Base-by-base conservation (phyloP, 2,797 vertebrate genomes). In the Falco biarmicus region DNA sequence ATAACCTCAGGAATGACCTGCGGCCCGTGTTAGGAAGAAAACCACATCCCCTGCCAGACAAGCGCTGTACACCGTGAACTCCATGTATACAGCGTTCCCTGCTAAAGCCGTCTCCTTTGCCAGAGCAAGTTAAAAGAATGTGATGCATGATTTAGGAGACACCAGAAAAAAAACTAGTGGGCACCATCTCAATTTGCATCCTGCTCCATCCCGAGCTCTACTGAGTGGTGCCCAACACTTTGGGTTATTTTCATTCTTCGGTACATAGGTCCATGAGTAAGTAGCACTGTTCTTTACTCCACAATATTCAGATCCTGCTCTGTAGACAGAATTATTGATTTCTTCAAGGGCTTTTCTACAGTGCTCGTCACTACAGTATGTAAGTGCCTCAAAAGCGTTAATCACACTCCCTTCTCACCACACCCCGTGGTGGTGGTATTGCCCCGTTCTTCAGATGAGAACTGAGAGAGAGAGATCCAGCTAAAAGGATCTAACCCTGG, bases 401-500 rank as follows among this genome's bases (percentile, higher is more conserved):
- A 95, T 80, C 74, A 74, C 75, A 70, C 79, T 66, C 48, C 80
- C 66, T 75, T 77, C 85, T 73, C 90, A 31, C 59, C 82, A 41
- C n/a, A 45, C 15, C 25, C 66, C 0, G 0, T 70, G 91, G 76
- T 88, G 77, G 69, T 54, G 37, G 82, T 79, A 95, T 82, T 77
- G 90, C 41, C 21, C 68, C 56, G 74, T 79, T 92, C 88, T 87
- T 79, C 2, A 4, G 85, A 77, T 60, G 77, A 90, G 84, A 89
- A 80, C 32, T 41, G 66, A 77, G 73, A 83, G 0, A 0, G n/a
- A 84, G 83, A 93, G 74, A 93, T 63, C 32, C 88, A 79, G 88
- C 89, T 93, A 56, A 93, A 95, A 94, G 87, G 76, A 86, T 87
- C 79, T 90, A 17, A 84, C 11, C 11, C 56, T 56, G 74, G 80